phyloP scores from a whole-genome alignment of 2,797 vertebrate species.

The Rhadinocentrus ornatus region DNA sequence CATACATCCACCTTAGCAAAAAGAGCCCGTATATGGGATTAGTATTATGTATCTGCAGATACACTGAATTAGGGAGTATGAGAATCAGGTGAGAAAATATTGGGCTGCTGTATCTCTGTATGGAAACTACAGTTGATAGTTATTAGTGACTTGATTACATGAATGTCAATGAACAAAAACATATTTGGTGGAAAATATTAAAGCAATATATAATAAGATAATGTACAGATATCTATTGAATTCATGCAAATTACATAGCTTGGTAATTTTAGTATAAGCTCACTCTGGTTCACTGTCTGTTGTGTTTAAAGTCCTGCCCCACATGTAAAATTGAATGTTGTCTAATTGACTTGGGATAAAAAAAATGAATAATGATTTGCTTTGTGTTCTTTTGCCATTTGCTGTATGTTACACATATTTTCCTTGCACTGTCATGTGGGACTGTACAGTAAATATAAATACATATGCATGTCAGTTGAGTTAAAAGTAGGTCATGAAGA shows the following conservation, averaged over 20 bases:
- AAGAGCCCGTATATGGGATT: background rate
- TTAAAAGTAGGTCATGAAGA: conserved; percentile 16
- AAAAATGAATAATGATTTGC: conserved; percentile 13
- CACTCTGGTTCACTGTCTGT: background rate
- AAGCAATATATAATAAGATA: background rate
- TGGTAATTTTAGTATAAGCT: background rate
- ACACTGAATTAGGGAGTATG: background rate
- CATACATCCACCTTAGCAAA: background rate
- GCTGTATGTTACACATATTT: conserved; percentile 10
- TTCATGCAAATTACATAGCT: too few species aligned
- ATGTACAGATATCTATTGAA: background rate
- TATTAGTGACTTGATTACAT: too few species aligned
- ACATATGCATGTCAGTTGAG: conserved; percentile 11
- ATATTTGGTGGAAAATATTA: background rate
- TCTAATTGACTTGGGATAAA: background rate
- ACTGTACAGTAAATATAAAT: conserved; percentile 8
- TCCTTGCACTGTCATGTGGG: conserved; percentile 14
- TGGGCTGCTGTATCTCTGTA: background rate
- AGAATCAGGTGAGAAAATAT: background rate
- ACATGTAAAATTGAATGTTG: background rate
- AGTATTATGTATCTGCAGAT: background rate
- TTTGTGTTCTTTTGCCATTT: conserved; percentile 22
- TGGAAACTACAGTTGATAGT: background rate
- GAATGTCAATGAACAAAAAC: too few species aligned
- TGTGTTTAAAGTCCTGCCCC: background rate